These are phyloP conservation scores for Xerus rutilus DNA, from an alignment of 2,797 vertebrate species.

Conservation along the genomic window DNA sequence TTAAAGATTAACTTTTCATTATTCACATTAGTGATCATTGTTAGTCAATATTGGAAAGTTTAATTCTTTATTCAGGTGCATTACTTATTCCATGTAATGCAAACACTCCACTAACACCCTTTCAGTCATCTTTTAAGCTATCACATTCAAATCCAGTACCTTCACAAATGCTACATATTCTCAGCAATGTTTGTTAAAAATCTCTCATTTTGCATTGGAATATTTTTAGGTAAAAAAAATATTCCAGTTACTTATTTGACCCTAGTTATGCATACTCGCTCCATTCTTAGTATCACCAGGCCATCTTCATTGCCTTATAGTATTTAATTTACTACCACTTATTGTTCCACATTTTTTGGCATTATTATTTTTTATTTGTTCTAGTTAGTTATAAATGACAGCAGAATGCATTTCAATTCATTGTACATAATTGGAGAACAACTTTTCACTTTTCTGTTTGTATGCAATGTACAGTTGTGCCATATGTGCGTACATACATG, in stretches of 20 bases:
- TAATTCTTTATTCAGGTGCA: neutral
- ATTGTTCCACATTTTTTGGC: too few species aligned
- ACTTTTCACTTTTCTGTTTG: too few species aligned
- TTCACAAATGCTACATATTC: neutral
- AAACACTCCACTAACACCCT: neutral
- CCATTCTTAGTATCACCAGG: neutral
- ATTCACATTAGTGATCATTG: neutral
- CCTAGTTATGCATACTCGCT: accelerated
- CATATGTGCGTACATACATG: too few species aligned
- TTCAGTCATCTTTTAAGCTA: neutral
- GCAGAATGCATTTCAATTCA: too few species aligned
- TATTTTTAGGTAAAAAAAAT: neutral
- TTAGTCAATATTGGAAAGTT: neutral
- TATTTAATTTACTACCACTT: neutral
- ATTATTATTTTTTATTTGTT: too few species aligned
- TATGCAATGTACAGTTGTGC: too few species aligned
- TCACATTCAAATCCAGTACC: neutral
- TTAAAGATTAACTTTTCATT: neutral
- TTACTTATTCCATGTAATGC: neutral
- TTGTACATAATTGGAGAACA: too few species aligned
- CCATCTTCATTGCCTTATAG: accelerated
- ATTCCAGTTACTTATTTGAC: neutral
- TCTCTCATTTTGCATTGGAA: neutral
- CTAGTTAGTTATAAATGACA: too few species aligned
- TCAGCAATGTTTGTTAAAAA: neutral